Conservation (phyloP, 2,797 vertebrate species). For the Myripristis murdjan region DNA sequence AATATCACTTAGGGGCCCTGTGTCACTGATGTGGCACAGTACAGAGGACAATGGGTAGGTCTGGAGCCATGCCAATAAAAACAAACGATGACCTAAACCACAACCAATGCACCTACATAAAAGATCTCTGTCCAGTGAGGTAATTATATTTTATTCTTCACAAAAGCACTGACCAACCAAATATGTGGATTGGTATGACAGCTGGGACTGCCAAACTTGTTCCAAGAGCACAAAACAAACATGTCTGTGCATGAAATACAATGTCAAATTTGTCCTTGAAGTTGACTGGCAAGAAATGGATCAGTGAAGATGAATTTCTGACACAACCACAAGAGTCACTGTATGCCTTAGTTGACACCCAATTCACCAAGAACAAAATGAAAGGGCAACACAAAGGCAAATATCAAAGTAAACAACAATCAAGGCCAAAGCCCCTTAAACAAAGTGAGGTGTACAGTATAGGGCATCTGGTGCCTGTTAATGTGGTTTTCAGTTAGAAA, state of each 20-base stretch:
- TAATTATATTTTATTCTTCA: not conserved
- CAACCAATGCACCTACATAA: slow-evolving; percentile 1
- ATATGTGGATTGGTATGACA: too few species aligned
- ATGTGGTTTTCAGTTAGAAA: not conserved
- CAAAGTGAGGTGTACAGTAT: not conserved
- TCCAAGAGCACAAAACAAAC: not conserved
- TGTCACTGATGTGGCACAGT: slow-evolving; percentile 63
- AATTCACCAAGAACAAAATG: slow-evolving; percentile 64
- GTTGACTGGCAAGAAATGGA: slow-evolving; percentile 57
- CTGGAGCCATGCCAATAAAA: not conserved
- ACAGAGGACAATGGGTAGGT: slow-evolving; percentile 37
- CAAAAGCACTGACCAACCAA: not conserved
- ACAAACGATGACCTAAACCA: slow-evolving; percentile 44
- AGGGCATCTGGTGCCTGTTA: not conserved
- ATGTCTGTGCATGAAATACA: not conserved
- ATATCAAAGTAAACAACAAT: not conserved
- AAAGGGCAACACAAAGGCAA: slow-evolving; percentile 83
- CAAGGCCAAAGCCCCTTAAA: not conserved
- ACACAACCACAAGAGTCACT: slow-evolving; percentile 71
- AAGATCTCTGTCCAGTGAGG: not conserved
- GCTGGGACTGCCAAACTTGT: not conserved
- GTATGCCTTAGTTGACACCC: slow-evolving; percentile 80
- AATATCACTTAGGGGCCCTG: not conserved
- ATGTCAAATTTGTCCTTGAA: slow-evolving; percentile 55
- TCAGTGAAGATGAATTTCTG: slow-evolving; percentile 63